Evolutionary conservation across 2,888 invertebrate genomes (phyloP), one percentile per base, ranked within the genome.

Genomic region (Thereva nobilitata): DNA sequence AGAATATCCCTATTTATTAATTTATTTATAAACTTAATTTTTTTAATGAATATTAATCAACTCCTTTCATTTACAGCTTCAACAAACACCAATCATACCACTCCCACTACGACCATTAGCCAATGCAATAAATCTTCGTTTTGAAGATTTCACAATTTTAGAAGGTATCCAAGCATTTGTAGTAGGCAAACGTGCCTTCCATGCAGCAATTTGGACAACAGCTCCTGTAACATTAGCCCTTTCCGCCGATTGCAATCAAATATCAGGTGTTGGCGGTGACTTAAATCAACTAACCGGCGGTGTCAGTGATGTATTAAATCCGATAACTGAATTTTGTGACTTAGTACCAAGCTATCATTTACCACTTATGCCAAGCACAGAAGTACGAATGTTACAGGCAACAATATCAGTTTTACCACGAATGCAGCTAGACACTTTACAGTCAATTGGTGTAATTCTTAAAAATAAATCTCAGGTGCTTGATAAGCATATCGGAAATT

Each of bases 301-400:
- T 72, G 84, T 87, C 5, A 86, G 86, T 76, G 90, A 88, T 74
- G 88, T 86, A 73, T 80, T 92, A 70, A 85, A 86, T 72, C 89
- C 92, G 5, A 86, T 92, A 41, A 90, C 90, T 5, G 92, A 92
- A 82, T 92, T 92, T 79, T 89, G 89, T 75, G 92, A 92, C 76
- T 79, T 89, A 72, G 87, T 92, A 63, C 90, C 92, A 34, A 82
- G 85, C 69, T 86, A 87, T 73, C 87, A 88, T 76, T 84, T 89
- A 72, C 80, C 83, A 9, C 76, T 75, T 72, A 83, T 75, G 80
- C 86, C 84, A 68, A 85, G 84, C 68, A 83, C 84, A 0, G 86
- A 86, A 64, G 84, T 86, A 50, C 87, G 88, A 74, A 83, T 87
- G 75, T 82, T 88, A 56, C 90, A 91, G 85, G 91, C 90, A n/a